Conservation (phyloP, 2,888 invertebrate species). For the Hirtodrosophila histrioides region DNA sequence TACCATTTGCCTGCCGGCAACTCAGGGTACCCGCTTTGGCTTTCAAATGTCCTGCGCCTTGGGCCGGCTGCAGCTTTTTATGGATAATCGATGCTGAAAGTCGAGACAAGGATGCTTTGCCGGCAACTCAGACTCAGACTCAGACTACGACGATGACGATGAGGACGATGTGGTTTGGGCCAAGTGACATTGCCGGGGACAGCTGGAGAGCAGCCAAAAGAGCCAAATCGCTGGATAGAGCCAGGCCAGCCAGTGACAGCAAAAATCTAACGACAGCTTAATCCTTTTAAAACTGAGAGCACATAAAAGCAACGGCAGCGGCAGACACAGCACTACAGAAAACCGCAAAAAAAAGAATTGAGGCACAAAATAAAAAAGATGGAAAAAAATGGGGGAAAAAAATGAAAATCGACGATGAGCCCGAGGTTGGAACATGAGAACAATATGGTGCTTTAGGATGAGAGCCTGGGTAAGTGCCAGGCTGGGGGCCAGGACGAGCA, state of each 20-base stretch:
- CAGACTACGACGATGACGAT: constrained; percentile 27
- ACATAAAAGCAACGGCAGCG: constrained; percentile 67
- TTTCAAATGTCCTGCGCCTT: constrained; percentile 27
- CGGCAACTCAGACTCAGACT: constrained; percentile 37
- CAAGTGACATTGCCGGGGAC: constrained; percentile 38
- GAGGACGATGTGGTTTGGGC: constrained; percentile 5
- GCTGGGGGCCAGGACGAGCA: constrained; percentile 20
- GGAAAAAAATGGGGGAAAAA: background rate
- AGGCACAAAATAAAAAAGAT: constrained; percentile 13
- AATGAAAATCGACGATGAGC: constrained; percentile 38
- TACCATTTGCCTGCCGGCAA: constrained; percentile 8
- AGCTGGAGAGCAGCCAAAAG: constrained; percentile 18
- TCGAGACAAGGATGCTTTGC: constrained; percentile 36
- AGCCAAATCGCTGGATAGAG: background rate
- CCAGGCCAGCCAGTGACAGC: constrained; percentile 12
- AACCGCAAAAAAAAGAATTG: constrained; percentile 32
- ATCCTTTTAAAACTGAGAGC: constrained; percentile 79
- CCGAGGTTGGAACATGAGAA: constrained; percentile 44
- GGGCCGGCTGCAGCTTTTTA: constrained; percentile 47
- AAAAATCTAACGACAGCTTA: constrained; percentile 75
- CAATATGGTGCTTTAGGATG: constrained; percentile 66
- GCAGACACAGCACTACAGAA: constrained; percentile 39
- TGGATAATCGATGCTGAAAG: constrained; percentile 68
- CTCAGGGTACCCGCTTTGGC: background rate
- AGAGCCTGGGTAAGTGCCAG: constrained; percentile 19